A percentile compares a stretch with the other conserved stretches of the same genome.
These are phyloP conservation scores for Luidia sarsii DNA, from an alignment of 53 echinoderm and acorn worm species.

Conservation along the genomic window DNA sequence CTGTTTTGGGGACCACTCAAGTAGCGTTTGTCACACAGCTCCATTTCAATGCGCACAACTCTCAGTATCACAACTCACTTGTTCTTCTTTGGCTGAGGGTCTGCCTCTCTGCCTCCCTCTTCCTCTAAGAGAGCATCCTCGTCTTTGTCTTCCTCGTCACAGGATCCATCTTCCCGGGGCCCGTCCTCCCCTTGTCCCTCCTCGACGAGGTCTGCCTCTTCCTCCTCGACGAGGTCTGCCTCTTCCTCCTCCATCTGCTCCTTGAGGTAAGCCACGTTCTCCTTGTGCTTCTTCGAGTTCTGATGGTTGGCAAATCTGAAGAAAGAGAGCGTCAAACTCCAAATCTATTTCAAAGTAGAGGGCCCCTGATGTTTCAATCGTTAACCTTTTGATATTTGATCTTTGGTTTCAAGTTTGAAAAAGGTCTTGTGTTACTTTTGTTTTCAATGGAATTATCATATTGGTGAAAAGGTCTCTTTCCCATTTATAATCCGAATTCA, in stretches of 20 bases:
- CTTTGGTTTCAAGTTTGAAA: too few species aligned
- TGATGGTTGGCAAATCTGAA: conserved; percentile 91
- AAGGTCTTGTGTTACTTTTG: too few species aligned
- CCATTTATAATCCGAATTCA: too few species aligned
- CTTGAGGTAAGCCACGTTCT: conserved; percentile 76
- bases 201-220: conserved; percentile 1
- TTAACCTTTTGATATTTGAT: too few species aligned
- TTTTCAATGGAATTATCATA: too few species aligned
- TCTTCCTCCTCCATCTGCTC: conserved; percentile 75
- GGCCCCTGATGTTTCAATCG: too few species aligned
- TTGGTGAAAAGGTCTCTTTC: too few species aligned
- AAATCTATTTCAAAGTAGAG: neutral
- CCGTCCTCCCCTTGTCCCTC: conserved; percentile 42
- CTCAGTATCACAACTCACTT: too few species aligned
- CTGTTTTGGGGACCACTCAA: too few species aligned
- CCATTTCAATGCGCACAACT: too few species aligned
- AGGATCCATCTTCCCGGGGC: neutral
- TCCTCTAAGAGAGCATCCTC: conserved; percentile 32
- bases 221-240: conserved; percentile 21
- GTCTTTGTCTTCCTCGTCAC: neutral
- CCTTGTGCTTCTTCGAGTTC: conserved; percentile 93
- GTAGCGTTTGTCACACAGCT: too few species aligned
- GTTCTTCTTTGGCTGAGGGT: conserved; percentile 39
- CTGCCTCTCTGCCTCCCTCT: conserved; percentile 35
- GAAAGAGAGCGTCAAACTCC: neutral